Evolutionary conservation across 2,888 invertebrate genomes (phyloP).

Genomic region (Agonopterix alstromeriana): DNA sequence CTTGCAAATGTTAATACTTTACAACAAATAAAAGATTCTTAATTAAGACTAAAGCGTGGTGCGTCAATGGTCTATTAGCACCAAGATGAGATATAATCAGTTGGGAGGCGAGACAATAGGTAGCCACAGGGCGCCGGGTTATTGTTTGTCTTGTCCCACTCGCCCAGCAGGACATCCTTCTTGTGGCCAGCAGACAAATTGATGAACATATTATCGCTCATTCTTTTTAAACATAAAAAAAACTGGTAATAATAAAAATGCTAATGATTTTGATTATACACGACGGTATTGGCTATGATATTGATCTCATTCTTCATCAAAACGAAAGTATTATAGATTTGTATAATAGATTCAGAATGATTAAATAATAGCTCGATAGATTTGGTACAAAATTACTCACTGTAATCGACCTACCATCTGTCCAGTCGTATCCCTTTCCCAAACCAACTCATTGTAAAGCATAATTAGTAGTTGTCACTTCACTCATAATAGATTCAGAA

Average conservation of each 20-base stretch:
- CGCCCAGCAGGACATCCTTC: constrained; percentile 44
- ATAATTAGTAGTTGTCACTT: constrained; percentile 77
- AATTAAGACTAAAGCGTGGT: constrained; percentile 34
- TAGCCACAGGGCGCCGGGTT: constrained; percentile 52
- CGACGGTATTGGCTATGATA: not conserved
- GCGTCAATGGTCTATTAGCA: constrained; percentile 56
- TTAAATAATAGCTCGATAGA: no score
- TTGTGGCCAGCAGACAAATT: constrained; percentile 43
- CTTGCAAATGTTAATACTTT: not conserved
- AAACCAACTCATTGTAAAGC: constrained; percentile 54
- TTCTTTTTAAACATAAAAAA: constrained; percentile 5
- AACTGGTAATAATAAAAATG: constrained; percentile 10
- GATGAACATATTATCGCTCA: constrained; percentile 44
- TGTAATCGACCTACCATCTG: constrained; percentile 44
- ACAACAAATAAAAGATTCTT: not conserved
- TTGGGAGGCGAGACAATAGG: constrained; percentile 53
- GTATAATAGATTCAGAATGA: no score
- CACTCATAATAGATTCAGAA: no score
- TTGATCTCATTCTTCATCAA: not conserved
- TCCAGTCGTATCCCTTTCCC: constrained; percentile 39
- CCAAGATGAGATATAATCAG: constrained; percentile 55
- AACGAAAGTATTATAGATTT: no score
- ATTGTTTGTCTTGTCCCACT: constrained; percentile 57
- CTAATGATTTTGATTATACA: constrained; percentile 5
- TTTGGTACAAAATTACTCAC: constrained; percentile 1